Evolutionary conservation across 2,797 vertebrate genomes (phyloP).

Genomic region (Oryzias dopingdopingensis): DNA sequence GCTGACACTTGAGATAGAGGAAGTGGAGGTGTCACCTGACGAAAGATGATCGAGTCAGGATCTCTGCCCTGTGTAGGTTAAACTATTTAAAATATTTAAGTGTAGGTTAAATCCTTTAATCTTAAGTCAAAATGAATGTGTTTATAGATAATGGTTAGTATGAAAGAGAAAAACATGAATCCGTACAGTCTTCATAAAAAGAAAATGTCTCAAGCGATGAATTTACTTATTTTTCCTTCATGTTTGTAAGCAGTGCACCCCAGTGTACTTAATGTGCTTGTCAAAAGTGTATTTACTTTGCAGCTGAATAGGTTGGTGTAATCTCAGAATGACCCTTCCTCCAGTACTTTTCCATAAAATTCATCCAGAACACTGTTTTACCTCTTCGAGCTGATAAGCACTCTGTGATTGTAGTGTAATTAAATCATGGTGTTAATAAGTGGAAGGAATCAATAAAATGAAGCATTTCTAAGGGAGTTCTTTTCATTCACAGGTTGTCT

Average conservation of each 20-base stretch:
- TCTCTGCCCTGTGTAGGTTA: neutral
- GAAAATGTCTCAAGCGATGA: neutral
- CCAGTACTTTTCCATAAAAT: too few relatives aligned
- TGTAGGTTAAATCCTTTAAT: neutral
- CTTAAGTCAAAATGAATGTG: neutral
- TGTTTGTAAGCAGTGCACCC: neutral
- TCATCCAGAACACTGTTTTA: neutral
- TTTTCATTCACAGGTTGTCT: too few relatives aligned
- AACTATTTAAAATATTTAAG: neutral
- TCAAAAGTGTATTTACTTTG: too few relatives aligned
- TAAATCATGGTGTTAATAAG: neutral
- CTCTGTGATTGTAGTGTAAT: neutral
- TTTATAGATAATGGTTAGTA: neutral
- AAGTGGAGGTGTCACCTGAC: neutral
- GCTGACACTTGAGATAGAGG: constrained; percentile 13
- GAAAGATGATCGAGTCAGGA: constrained; percentile 27
- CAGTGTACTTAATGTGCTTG: too few relatives aligned
- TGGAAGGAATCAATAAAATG: neutral
- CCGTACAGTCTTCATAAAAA: neutral
- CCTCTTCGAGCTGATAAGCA: neutral
- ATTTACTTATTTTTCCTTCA: neutral
- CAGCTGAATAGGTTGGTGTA: too few relatives aligned
- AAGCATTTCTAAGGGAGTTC: too few relatives aligned
- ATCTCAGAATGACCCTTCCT: too few relatives aligned
- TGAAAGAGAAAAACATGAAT: neutral